Base-by-base conservation (phyloP, 2,888 invertebrate species). In the Acanthopleura granulata region DNA sequence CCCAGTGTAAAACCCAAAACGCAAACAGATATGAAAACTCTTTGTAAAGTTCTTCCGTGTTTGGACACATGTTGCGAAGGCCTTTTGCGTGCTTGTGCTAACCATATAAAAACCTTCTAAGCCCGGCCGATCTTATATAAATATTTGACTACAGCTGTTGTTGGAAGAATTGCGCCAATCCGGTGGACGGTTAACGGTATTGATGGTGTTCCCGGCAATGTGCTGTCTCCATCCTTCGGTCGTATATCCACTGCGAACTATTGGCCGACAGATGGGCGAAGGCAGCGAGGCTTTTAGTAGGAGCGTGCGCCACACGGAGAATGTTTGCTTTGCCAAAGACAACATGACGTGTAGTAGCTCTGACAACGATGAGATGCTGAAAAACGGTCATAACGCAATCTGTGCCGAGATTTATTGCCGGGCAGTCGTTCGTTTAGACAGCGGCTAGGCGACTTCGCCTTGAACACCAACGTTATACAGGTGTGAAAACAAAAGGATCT, bases 261-360 rank as follows among this genome's bases (percentile, higher is more conserved):
- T 57, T 57, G 57, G n/a, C 57, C 57, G 57, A 57, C 57, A 57
- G 57, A 57, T 57, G 57, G 57, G 57, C 57, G 12, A 57, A 57
- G n/a, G 57, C n/a, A n/a, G n/a, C 57, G 57, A 22, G 12, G 57
- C 57, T 57, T 57, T 57, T 57, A 57, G 22, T 22, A 22, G 18
- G 22, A 57, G 57, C 57, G 57, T 57, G 57, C 12, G 57, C 12
- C 57, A 12, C 12, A 57, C 57, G 22, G 57, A 57, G 22, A n/a
- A 22, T 57, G 57, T 57, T 57, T 57, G 57, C 57, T 57, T 22
- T 57, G 57, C n/a, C 6, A 57, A 18, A 57, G 3, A 57, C 57
- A 57, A 57, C 57, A 57, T 57, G 57, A 57, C 57, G 22, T 57
- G 57, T n/a, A 57, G 57, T 57, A 57, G 18, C 57, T 1, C 18